phyloP scores from a whole-genome alignment of 2,888 invertebrate species.

The Drosophila vallismaia region DNA sequence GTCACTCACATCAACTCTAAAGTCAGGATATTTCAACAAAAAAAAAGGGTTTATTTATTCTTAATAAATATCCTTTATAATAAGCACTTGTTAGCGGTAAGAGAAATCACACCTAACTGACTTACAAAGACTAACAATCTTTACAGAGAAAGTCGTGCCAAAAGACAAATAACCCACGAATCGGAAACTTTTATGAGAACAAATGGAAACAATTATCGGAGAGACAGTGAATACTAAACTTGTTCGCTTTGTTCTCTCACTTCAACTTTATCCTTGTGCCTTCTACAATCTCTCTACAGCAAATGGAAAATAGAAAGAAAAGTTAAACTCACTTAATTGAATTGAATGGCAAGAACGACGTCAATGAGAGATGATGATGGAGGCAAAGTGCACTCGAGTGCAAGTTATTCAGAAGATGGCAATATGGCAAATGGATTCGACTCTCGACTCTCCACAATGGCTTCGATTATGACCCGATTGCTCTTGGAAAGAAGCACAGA shows the following conservation, averaged over 20 bases:
- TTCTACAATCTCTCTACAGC: slow-evolving; percentile 24
- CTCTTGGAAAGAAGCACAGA: slow-evolving; percentile 9
- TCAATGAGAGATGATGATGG: slow-evolving; percentile 22
- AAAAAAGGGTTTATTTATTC: too few species aligned
- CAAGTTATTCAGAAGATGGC: slow-evolving; percentile 47
- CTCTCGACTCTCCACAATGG: slow-evolving; percentile 24
- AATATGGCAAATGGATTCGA: slow-evolving; percentile 59
- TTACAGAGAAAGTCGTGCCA: slow-evolving; percentile 10
- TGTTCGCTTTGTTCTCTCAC: slow-evolving; percentile 30
- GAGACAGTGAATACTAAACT: slow-evolving; percentile 24
- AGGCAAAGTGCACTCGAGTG: slow-evolving; percentile 61
- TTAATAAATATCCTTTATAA: neutral
- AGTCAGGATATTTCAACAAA: neutral
- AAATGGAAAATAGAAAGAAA: slow-evolving; percentile 26
- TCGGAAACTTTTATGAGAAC: slow-evolving; percentile 52
- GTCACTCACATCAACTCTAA: slow-evolving; percentile 4
- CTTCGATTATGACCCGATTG: slow-evolving; percentile 57
- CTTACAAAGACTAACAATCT: neutral
- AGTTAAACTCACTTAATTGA: slow-evolving; percentile 65
- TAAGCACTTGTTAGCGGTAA: neutral
- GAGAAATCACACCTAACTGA: slow-evolving; percentile 10
- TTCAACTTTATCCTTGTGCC: slow-evolving; percentile 30
- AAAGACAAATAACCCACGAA: slow-evolving; percentile 51
- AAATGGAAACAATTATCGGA: slow-evolving; percentile 65
- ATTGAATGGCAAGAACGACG: slow-evolving; percentile 61